Base-by-base conservation (phyloP, 1,140 invertebrate species). In the Phortica variegata region DNA sequence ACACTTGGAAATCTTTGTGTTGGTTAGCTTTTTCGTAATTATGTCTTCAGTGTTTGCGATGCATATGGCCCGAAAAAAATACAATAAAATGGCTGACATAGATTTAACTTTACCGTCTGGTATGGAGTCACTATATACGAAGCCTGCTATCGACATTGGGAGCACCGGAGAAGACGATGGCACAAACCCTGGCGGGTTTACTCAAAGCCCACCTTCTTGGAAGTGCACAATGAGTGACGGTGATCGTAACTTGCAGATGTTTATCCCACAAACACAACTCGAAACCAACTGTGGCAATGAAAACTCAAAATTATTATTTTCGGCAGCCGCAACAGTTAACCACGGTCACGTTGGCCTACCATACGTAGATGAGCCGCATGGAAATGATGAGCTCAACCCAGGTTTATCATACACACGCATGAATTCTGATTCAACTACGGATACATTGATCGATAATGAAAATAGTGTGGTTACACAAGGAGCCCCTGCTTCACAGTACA, bases 241-340 rank as follows among this genome's bases (percentile, higher is more conserved):
- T 5, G 47, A 7, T 47, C 59, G 8, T 45, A 43, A 18, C 49
- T 56, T 37, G n/a, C 52, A 46, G 9, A 34, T 49, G 6, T 50
- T 50, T 31, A 49, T 53, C 10, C 45, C 46, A 0, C 56, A 54
- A 38, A 60, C 53, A 23, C 60, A 50, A n/a, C 62, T 62, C 19
- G 62, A 66, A 26, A 62, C 63, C 3, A 63, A 54, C 33, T 58
- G 38, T 32, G 60, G 63, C 39, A 68, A 61, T 19, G 63, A 68
- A 29, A 68, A 65, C 39, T 57, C 63, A 13, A 68, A 68, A 17
- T 40, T 68, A 32, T 42, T 65, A 1, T 18, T 66, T 10, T 38
- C 36, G 3, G 36, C 10, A 8, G 36, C 10, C 17, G 16, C 36
- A 7, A 38, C 36, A 38, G 6, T 39, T 36, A 43, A 7, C 31